Conservation (phyloP, 2,797 vertebrate species). For the Trichosurus vulpecula region DNA sequence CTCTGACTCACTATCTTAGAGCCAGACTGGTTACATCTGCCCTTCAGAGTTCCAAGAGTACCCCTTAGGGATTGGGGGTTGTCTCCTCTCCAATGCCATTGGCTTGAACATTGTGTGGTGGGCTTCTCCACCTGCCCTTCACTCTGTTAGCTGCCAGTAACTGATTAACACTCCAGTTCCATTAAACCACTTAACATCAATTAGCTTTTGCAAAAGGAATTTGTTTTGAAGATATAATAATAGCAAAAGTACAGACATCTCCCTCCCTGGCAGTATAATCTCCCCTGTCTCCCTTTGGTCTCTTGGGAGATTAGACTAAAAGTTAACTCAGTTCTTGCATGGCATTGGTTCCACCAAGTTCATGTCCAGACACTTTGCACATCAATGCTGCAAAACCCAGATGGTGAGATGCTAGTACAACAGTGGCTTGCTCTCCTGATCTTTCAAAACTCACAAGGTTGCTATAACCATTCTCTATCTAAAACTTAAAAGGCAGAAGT, state of each 20-base stretch:
- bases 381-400: neutral
- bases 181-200: neutral
- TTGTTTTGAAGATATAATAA: neutral
- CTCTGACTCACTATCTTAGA: neutral
- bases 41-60: neutral
- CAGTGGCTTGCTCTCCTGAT: neutral
- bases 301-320: neutral
- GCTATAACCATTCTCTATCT: neutral
- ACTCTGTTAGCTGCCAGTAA: neutral
- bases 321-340: neutral
- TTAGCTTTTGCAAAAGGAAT: neutral
- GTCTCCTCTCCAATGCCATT: neutral
- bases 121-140: neutral
- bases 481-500: neutral
- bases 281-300: neutral
- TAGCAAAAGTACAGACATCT: neutral
- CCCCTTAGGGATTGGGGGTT: neutral
- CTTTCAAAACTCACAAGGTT: neutral
- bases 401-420: neutral
- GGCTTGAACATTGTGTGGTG: neutral
- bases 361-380: neutral
- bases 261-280: neutral
- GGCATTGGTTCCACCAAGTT: neutral
- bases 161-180: neutral
- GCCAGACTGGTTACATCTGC: neutral